These are phyloP conservation scores for Melanophora roralis DNA, from an alignment of 2,888 invertebrate genomes.

Conservation along the genomic window DNA sequence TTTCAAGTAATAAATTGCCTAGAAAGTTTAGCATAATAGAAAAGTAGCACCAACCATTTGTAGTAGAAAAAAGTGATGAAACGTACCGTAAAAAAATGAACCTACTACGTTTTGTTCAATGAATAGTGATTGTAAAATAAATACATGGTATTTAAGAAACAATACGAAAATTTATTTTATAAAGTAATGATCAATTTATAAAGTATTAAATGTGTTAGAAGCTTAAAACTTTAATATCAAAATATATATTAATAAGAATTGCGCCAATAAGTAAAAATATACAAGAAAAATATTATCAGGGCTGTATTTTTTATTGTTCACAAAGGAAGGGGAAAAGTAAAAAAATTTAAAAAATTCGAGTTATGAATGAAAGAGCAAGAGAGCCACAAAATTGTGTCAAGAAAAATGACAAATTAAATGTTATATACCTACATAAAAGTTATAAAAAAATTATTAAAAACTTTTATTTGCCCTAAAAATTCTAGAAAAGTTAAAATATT, in stretches of 20 bases:
- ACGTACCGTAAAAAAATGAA: constrained; percentile 45
- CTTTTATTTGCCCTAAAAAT: too few species aligned
- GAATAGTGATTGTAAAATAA: too few species aligned
- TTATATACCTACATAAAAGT: constrained; percentile 1
- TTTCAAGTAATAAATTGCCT: constrained; percentile 2
- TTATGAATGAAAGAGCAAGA: constrained; percentile 55
- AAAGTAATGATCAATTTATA: too few species aligned
- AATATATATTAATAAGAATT: too few species aligned
- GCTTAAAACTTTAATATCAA: too few species aligned
- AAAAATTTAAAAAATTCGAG: constrained; percentile 57
- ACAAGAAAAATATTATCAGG: constrained; percentile 58
- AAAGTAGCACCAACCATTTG: constrained; percentile 37
- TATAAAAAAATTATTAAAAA: too few species aligned
- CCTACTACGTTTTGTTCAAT: constrained; percentile 45
- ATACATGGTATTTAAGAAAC: background rate
- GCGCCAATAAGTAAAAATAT: constrained; percentile 71
- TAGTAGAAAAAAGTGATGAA: constrained; percentile 42
- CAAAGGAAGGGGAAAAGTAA: constrained; percentile 31
- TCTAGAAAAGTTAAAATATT: constrained; percentile 9
- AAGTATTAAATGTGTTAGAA: too few species aligned
- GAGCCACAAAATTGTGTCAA: constrained; percentile 54
- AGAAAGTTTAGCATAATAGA: constrained; percentile 41
- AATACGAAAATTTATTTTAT: background rate
- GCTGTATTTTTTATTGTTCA: constrained; percentile 57
- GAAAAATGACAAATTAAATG: constrained; percentile 20